These are phyloP conservation scores for Propithecus perrieri DNA, from an alignment of 2,797 vertebrate species.

Conservation along the genomic window DNA sequence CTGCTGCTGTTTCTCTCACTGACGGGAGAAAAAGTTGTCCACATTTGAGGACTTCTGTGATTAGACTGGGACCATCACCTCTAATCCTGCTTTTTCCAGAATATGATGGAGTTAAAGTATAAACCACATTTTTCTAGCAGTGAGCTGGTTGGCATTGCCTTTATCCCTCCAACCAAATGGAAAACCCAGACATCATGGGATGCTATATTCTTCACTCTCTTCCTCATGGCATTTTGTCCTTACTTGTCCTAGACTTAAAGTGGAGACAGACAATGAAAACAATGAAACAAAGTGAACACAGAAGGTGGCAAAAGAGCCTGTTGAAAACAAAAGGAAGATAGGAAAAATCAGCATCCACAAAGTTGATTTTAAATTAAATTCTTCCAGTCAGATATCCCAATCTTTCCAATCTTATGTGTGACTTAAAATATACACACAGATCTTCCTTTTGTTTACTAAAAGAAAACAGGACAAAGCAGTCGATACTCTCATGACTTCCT, in stretches of 20 bases:
- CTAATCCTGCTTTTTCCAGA: not conserved
- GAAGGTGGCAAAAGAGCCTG: not conserved
- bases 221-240: not conserved
- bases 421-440: not conserved
- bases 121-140: not conserved
- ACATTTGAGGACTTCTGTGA: not conserved
- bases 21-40: not conserved
- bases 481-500: not conserved
- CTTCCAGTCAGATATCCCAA: not conserved
- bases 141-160: not conserved
- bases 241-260: not conserved
- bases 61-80: not conserved
- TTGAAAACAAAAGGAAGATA: not conserved
- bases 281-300: not conserved
- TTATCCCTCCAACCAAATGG: not conserved
- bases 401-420: not conserved
- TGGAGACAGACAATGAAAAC: not conserved
- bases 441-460: not conserved
- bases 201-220: not conserved
- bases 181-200: not conserved
- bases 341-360: not conserved
- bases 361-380: conserved; percentile 25
- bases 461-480: not conserved
- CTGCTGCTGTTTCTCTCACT: not conserved
- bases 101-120: not conserved